Evolutionary conservation across 2,113 vertebrate genomes (phyloP).

Genomic region (Podiceps cristatus): DNA sequence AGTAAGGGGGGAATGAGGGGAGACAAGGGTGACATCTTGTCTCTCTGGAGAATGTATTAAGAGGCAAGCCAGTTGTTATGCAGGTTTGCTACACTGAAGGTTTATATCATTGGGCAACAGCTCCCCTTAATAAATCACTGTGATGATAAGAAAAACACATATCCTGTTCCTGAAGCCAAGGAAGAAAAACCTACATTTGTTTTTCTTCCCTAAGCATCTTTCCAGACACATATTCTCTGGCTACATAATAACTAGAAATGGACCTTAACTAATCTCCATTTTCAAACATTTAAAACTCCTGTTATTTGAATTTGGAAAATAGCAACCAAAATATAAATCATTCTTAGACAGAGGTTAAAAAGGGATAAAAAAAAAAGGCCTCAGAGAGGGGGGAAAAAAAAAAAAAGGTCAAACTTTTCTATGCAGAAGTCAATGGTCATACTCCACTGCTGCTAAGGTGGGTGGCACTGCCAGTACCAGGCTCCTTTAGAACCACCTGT

Average conservation of each 20-base stretch:
- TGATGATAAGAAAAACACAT: background rate
- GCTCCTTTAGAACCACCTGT: background rate
- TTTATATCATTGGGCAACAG: background rate
- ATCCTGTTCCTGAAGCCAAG: background rate
- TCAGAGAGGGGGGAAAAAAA: background rate
- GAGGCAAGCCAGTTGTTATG: background rate
- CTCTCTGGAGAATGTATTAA: background rate
- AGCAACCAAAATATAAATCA: background rate
- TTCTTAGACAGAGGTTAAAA: background rate
- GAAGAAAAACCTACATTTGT: background rate
- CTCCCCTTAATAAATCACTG: background rate
- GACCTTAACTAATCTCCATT: background rate
- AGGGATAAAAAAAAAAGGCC: background rate
- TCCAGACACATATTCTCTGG: background rate
- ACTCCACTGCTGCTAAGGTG: accelerated
- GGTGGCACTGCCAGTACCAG: background rate
- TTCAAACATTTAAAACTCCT: background rate
- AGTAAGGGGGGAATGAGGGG: background rate
- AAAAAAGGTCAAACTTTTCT: background rate
- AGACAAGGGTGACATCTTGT: background rate
- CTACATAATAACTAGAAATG: background rate
- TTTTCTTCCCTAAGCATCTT: slow-evolving; percentile 27
- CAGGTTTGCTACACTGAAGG: background rate
- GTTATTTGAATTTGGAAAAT: background rate
- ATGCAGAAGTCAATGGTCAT: background rate